Percentiles rank a stretch among this genome's conserved stretches.
Conservation (phyloP, 2,797 vertebrate genomes). For the Acipenser transmontanus region DNA sequence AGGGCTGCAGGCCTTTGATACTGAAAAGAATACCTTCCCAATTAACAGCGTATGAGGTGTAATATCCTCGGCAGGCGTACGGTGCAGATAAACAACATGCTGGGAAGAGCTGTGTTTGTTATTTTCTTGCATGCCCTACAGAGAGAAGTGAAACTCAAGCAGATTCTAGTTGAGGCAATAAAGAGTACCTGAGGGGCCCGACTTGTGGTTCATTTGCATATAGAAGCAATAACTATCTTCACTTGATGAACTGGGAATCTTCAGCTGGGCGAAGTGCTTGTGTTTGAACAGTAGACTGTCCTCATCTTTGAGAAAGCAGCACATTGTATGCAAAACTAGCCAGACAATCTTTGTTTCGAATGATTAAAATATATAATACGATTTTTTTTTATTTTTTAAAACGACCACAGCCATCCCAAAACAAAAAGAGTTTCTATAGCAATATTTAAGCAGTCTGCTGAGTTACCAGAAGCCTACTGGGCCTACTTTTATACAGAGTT, state of each 20-base stretch:
- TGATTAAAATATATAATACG: too few relatives aligned
- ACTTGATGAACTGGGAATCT: slow-evolving; percentile 2
- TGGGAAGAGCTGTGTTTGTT: neutral
- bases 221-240: neutral
- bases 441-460: too few relatives aligned
- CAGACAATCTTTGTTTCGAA: too few relatives aligned
- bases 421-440: too few relatives aligned
- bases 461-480: too few relatives aligned
- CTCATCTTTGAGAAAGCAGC: too few relatives aligned
- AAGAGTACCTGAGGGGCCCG: neutral
- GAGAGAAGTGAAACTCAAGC: neutral
- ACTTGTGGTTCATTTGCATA: neutral
- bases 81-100: neutral
- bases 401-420: too few relatives aligned
- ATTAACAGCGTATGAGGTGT: neutral
- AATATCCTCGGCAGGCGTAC: neutral
- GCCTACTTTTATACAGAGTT: too few relatives aligned
- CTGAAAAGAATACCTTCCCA: neutral
- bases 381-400: too few relatives aligned
- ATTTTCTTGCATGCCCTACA: neutral
- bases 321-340: too few relatives aligned
- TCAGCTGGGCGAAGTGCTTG: neutral
- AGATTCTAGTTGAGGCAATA: slow-evolving; percentile 1
- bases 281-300: too few relatives aligned
- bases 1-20: neutral